These are phyloP conservation scores for Syrrhaptes paradoxus DNA, from an alignment of 2,113 vertebrate genomes.

Conservation along the genomic window DNA sequence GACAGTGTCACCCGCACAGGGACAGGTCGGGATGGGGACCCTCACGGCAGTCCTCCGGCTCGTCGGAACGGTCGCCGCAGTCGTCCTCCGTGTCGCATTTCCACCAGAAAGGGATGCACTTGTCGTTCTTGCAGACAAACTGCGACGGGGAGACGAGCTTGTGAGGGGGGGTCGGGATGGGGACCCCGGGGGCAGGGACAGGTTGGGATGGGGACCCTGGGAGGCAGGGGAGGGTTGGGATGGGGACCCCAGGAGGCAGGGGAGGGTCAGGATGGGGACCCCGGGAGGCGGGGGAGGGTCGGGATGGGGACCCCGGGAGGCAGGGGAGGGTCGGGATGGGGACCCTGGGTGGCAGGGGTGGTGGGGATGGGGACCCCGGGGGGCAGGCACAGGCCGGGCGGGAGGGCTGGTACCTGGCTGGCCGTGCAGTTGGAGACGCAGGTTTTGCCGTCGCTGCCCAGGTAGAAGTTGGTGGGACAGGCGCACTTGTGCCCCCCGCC, in stretches of 20 bases:
- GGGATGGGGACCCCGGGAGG: no score
- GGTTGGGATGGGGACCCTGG: no score
- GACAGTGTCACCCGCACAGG: no score
- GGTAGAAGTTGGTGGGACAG: slow-evolving; percentile 97
- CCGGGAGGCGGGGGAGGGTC: no score
- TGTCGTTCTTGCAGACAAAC: slow-evolving; percentile 99
- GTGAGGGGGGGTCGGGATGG: fast-evolving
- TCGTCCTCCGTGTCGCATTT: slow-evolving; percentile 98
- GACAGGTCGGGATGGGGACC: slow-evolving; percentile 36
- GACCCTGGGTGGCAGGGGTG: no score
- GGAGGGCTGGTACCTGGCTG: slow-evolving; percentile 83
- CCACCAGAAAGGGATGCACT: slow-evolving; percentile 99
- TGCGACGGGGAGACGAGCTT: slow-evolving; percentile 24
- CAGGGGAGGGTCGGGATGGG: no score
- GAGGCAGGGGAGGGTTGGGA: no score
- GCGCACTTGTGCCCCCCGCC: slow-evolving; percentile 90
- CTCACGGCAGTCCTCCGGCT: slow-evolving; percentile 94
- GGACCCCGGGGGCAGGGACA: not conserved
- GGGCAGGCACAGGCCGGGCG: not conserved
- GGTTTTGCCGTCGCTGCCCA: slow-evolving; percentile 87
- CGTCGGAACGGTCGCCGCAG: slow-evolving; percentile 93
- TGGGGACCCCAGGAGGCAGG: no score
- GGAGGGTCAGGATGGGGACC: no score
- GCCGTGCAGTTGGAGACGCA: slow-evolving; percentile 98
- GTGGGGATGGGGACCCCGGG: no score